phyloP scores from a whole-genome alignment of 2,888 invertebrate species.

The Cinara cedri region DNA sequence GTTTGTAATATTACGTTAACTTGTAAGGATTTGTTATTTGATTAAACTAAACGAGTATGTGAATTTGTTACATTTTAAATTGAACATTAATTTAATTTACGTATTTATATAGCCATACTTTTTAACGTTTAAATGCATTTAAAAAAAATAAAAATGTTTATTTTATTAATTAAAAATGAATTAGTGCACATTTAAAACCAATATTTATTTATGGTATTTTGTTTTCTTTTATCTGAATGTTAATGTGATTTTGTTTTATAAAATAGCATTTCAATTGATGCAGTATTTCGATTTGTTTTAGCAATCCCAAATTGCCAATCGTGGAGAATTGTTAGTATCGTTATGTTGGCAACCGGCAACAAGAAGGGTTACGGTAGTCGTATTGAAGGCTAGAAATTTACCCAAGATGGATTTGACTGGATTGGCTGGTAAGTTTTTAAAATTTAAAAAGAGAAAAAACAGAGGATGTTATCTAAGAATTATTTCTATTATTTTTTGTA shows the following conservation, averaged over 20 bases:
- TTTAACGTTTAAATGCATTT: no score
- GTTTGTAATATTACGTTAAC: no score
- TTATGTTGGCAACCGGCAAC: slow-evolving; percentile 98
- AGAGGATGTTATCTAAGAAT: no score
- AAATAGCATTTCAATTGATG: no score
- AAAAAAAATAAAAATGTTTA: no score
- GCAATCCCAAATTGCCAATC: slow-evolving; percentile 79
- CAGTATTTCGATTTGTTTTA: slow-evolving; percentile 63
- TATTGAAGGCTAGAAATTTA: slow-evolving; percentile 94
- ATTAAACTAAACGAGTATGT: no score
- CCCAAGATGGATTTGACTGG: slow-evolving; percentile 99
- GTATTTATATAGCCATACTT: no score
- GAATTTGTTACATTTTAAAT: no score
- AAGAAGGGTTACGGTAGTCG: slow-evolving; percentile 92
- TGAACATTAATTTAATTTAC: no score
- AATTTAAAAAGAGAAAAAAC: not conserved
- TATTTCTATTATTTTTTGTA: not conserved
- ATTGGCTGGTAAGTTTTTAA: slow-evolving; percentile 70
- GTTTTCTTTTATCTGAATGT: not conserved
- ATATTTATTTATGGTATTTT: not conserved
- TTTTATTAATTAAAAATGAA: not conserved
- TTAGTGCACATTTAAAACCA: not conserved
- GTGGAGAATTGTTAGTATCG: slow-evolving; percentile 93
- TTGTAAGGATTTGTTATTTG: no score
- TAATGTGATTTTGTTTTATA: slow-evolving; percentile 23